Base-by-base conservation (phyloP, 37 sponge, comb jelly and placozoan genomes). In the Theonella swinhoei region DNA sequence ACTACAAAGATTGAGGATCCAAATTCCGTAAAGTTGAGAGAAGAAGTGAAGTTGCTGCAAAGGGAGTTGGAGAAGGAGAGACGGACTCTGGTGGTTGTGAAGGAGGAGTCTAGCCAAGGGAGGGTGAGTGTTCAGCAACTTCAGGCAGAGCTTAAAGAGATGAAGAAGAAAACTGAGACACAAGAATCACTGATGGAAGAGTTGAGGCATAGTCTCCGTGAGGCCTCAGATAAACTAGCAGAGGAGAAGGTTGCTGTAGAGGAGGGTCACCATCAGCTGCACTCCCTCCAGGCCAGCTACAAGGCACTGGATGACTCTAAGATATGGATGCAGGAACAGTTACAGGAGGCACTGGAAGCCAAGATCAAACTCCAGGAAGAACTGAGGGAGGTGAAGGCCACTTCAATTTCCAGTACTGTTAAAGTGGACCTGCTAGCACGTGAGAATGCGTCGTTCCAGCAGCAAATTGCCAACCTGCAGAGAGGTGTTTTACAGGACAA, bases 401-500 rank as follows among this genome's bases (percentile, higher is more conserved):
- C 59, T 34, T 59, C 70, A 29, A 78, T 93, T 5, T 72, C 90
- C 22, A 86, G 89, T 42, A 81, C 68, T n/a, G 82, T 93, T 25
- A 83, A 75, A 19, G 41, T 75, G 28, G 87, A 93, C 34, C 87
- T 86, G 66, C 63, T 89, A 2, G 63, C 41, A 58, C 86, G 89
- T 60, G 90, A 93, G 73, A 86, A 76, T 29, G 72, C 73, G 14
- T 29, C 78, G 30, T 72, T 87, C 38, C 81, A 83, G 63, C 79
- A 89, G 39, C 86, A 89, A 42, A 41, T 93, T 0, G 43, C 68
- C n/a, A 80, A 89, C 7, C 64, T 93, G 23, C 94, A 86, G 71
- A 64, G 73, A 41, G 90, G 82, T 19, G 43, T 93, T 2, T 47
- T 89, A 42, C 81, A 80, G 60, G 94, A 93, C 81, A 93, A 93